Evolutionary conservation across 2,113 vertebrate genomes (phyloP).

Genomic region (Anarrhichthys ocellatus): DNA sequence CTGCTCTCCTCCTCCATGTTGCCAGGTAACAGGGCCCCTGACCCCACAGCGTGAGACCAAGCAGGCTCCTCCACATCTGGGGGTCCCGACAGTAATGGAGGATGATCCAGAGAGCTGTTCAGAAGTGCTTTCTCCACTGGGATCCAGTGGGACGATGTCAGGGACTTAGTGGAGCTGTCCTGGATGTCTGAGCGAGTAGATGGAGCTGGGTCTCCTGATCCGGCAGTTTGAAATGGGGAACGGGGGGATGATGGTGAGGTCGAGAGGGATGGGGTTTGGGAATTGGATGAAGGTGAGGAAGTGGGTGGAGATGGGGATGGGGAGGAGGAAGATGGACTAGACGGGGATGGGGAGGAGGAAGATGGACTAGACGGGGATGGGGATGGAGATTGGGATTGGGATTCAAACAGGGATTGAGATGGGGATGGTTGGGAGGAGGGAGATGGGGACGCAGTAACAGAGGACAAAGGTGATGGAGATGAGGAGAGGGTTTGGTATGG

Average conservation of each 20-base stretch:
- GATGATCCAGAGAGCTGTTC: slow-evolving; percentile 63
- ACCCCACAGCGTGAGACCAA: slow-evolving; percentile 75
- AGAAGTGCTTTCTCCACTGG: slow-evolving; percentile 48
- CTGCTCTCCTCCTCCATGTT: slow-evolving; percentile 74
- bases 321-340: neutral
- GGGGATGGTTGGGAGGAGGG: slow-evolving; percentile 7
- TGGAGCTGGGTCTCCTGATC: slow-evolving; percentile 5
- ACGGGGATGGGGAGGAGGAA: slow-evolving; percentile 19
- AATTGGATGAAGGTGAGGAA: slow-evolving; percentile 15
- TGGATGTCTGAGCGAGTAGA: slow-evolving; percentile 36
- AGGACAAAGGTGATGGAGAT: neutral
- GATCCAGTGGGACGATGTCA: slow-evolving; percentile 38
- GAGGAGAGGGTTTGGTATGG: slow-evolving; percentile 2
- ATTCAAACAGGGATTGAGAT: neutral
- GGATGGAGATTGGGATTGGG: neutral
- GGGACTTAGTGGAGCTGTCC: slow-evolving; percentile 38
- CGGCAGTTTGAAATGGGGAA: slow-evolving; percentile 18
- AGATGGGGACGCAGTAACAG: neutral
- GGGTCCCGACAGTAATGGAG: slow-evolving; percentile 33
- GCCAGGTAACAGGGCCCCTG: slow-evolving; percentile 70
- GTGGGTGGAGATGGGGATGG: neutral
- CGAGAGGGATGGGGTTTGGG: slow-evolving; percentile 31
- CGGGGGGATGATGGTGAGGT: slow-evolving; percentile 17
- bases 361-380: neutral
- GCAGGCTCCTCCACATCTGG: slow-evolving; percentile 64